Percentiles rank a stretch among this genome's conserved stretches.
Conservation (phyloP, 1,140 invertebrate genomes). For the Caenorhabditis latens region DNA sequence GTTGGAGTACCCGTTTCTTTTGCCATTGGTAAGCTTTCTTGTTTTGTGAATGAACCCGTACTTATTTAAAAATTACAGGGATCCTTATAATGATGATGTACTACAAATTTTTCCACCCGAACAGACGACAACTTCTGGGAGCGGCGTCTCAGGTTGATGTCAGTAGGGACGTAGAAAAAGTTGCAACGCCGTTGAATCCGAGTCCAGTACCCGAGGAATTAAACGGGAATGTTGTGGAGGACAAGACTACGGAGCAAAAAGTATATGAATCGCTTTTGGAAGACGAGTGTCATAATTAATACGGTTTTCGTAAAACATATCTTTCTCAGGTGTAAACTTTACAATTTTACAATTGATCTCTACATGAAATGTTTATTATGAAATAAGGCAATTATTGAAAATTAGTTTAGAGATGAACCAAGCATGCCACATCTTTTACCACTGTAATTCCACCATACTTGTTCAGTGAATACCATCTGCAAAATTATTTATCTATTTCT, state of each 20-base stretch:
- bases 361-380: not conserved
- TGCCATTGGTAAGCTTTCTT: not conserved
- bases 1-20: not conserved
- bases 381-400: not conserved
- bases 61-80: not conserved
- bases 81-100: constrained; percentile 56
- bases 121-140: not conserved
- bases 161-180: not conserved
- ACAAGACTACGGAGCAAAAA: too few relatives aligned
- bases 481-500: not conserved
- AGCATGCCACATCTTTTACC: not conserved
- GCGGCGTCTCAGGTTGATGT: too few relatives aligned
- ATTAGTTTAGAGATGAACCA: not conserved
- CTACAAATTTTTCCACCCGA: constrained; percentile 60
- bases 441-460: not conserved
- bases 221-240: too few relatives aligned
- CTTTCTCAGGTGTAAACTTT: too few relatives aligned
- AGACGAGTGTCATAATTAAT: too few relatives aligned
- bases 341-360: too few relatives aligned
- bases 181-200: not conserved
- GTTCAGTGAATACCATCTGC: constrained; percentile 14
- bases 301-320: too few relatives aligned
- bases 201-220: too few relatives aligned
- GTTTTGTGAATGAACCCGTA: not conserved
- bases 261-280: too few relatives aligned